A percentile compares a stretch with the other conserved stretches of the same genome.
Conservation (phyloP, 2,113 vertebrate species). For the Phasianus colchicus region DNA sequence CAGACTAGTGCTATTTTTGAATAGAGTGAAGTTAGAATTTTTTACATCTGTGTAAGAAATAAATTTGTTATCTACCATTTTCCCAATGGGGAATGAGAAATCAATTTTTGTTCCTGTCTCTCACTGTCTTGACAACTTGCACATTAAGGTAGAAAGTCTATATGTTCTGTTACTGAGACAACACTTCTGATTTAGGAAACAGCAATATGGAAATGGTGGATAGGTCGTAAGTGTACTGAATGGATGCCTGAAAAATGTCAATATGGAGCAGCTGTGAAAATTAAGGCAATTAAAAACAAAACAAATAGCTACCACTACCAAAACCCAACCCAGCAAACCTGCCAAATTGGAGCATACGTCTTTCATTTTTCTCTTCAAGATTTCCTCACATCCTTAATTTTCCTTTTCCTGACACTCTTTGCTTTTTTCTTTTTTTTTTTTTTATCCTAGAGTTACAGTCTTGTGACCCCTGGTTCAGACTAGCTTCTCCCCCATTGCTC, state of each 20-base stretch:
- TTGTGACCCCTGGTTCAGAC: neutral
- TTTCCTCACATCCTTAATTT: neutral
- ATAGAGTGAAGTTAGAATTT: neutral
- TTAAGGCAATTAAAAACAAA: neutral
- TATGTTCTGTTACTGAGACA: neutral
- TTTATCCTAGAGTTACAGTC: neutral
- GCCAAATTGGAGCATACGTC: neutral
- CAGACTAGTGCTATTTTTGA: neutral
- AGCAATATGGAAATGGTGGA: neutral
- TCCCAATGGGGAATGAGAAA: neutral
- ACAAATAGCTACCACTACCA: neutral
- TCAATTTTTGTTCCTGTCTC: neutral
- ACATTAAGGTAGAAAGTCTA: neutral
- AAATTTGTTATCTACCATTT: neutral
- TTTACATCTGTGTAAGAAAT: accelerated
- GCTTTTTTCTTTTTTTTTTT: neutral
- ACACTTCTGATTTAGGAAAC: neutral
- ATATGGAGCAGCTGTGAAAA: neutral
- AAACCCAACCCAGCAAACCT: neutral
- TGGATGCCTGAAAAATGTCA: neutral
- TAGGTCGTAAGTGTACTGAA: neutral
- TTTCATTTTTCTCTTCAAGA: neutral
- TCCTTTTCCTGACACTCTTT: neutral
- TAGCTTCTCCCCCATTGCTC: neutral
- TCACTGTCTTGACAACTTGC: neutral